Base-by-base conservation (phyloP, 2,888 invertebrate genomes). In the Abscondita cerata region DNA sequence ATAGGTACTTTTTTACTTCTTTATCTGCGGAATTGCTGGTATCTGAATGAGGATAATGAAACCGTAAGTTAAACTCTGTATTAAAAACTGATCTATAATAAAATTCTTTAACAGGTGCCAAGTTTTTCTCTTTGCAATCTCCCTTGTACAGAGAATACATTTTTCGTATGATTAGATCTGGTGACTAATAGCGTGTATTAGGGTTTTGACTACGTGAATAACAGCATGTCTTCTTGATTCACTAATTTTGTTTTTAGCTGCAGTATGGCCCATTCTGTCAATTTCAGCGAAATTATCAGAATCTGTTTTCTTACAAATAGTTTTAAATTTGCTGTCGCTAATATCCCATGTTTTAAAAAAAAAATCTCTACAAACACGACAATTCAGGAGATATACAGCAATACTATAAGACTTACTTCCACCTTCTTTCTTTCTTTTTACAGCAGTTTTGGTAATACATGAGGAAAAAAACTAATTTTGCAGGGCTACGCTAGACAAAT, bases 251-350 rank as follows among this genome's bases (percentile, higher is more conserved):
- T 60, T 60, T 40, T 13, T 41, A 16, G 36, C 16, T 16, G 55
- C 15, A 56, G 19, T 33, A 40, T 61, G 48, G 18, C 61, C 52
- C 34, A 55, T 18, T 31, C 50, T 46, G 33, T 60, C 44, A n/a
- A 13, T 31, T 47, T 59, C 46, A 9, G 18, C 44, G 34, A 53
- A 31, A 18, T 44, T 47, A 9, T 33, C 31, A 44, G 16, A 18
- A 1, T 34, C 16, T n/a, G 41, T 59, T 52, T 59, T 59, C 19
- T 59, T 13, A 51, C 52, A 59, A 46, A 59, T 36, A 13, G 36
- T 33, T 18, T 31, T 52, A 47, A 59, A 59, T 13, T 44, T 15
- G 40, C 48, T n/a, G n/a, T n/a, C n/a, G n/a, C n/a, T n/a, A n/a
- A n/a, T n/a, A n/a, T n/a, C n/a, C n/a, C n/a, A n/a, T n/a, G n/a